Conservation (phyloP, 1,140 invertebrate species). For the Ceratina calcarata region DNA sequence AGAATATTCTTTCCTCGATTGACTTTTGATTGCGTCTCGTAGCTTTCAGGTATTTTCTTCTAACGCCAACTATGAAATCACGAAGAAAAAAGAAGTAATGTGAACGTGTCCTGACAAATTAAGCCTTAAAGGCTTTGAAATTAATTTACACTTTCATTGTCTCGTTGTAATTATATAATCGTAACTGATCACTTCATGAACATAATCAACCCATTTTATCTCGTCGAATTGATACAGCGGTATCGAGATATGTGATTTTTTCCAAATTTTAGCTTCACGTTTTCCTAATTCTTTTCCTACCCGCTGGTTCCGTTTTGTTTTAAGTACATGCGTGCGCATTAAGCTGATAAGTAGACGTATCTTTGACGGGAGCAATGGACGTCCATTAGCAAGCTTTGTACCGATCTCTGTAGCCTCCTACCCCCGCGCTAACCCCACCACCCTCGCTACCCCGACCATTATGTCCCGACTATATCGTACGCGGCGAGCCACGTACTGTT, state of each 20-base stretch:
- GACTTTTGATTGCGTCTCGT: neutral
- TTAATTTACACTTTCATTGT: too few species aligned
- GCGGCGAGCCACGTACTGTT: slow-evolving; percentile 62
- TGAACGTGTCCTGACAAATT: too few species aligned
- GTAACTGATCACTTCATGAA: too few species aligned
- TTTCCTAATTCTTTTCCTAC: neutral
- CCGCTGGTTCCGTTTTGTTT: slow-evolving; percentile 49
- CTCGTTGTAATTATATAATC: too few species aligned
- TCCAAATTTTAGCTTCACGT: neutral
- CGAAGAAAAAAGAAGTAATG: too few species aligned
- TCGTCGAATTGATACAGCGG: neutral
- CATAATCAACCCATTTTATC: neutral
- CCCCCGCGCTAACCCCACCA: slow-evolving; percentile 31
- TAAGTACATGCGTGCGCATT: slow-evolving; percentile 56
- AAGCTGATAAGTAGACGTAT: slow-evolving; percentile 68
- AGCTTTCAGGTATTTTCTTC: neutral
- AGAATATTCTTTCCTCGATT: slow-evolving; percentile 21
- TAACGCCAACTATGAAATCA: too few species aligned
- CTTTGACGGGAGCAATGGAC: slow-evolving; percentile 66
- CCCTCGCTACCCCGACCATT: slow-evolving; percentile 53
- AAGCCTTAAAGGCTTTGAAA: too few species aligned
- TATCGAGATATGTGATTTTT: neutral
- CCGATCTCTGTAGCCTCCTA: slow-evolving; percentile 54
- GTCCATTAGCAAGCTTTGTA: slow-evolving; percentile 64
- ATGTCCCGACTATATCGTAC: slow-evolving; percentile 62